These are phyloP conservation scores for Amphiprion ocellaris DNA, from an alignment of 2,113 vertebrate species.

Conservation along the genomic window DNA sequence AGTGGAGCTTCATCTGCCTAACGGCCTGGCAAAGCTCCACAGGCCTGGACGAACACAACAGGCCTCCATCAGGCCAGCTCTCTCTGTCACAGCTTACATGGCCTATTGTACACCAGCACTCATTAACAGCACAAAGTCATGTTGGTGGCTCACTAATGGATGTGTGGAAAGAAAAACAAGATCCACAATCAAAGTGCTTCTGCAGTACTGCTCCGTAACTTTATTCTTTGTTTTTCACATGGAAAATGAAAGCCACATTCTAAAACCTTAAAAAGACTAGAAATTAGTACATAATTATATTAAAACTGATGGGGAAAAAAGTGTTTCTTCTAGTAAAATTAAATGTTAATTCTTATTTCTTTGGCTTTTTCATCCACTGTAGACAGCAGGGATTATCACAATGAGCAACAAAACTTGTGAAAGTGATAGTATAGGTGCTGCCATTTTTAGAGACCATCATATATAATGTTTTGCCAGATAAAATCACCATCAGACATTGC, in stretches of 20 bases:
- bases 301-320: conserved; percentile 14
- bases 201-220: conserved; percentile 50
- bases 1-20: conserved; percentile 87
- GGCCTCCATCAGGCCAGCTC: conserved; percentile 68
- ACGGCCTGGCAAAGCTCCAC: conserved; percentile 84
- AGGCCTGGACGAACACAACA: conserved; percentile 72
- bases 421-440: neutral
- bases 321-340: conserved; percentile 21
- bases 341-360: conserved; percentile 39
- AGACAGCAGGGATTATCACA: conserved; percentile 32
- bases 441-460: conserved; percentile 27
- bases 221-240: conserved; percentile 61
- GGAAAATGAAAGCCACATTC: conserved; percentile 46
- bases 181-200: conserved; percentile 31
- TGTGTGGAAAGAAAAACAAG: conserved; percentile 63
- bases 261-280: conserved; percentile 29
- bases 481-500: neutral
- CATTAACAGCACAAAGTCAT: conserved; percentile 79
- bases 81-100: conserved; percentile 68
- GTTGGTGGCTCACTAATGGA: conserved; percentile 62
- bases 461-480: neutral
- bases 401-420: conserved; percentile 30
- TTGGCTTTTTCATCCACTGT: conserved; percentile 61
- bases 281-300: conserved; percentile 15
- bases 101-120: conserved; percentile 76